Evolutionary conservation across 2,888 invertebrate genomes (phyloP).

Genomic region (Andricus quercusramuli): DNA sequence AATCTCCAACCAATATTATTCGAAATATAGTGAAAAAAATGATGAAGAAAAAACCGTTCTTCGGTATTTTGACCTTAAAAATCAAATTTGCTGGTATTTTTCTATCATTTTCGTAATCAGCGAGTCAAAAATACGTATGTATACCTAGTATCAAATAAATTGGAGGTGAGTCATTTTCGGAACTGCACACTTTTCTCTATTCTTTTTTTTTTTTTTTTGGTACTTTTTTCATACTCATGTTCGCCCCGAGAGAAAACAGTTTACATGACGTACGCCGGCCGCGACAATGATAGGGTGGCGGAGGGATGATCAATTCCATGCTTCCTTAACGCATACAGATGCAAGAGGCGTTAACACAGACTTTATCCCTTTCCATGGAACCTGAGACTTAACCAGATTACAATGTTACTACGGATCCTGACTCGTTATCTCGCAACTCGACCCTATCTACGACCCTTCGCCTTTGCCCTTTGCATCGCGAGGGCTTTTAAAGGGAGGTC

Average conservation of each 20-base stretch:
- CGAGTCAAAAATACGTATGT: too few relatives aligned
- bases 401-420: slow-evolving; percentile 41
- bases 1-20: too few relatives aligned
- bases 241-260: not conserved
- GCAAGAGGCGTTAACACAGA: slow-evolving; percentile 39
- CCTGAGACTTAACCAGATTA: slow-evolving; percentile 42
- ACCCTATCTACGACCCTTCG: slow-evolving; percentile 14
- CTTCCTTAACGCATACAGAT: slow-evolving; percentile 39
- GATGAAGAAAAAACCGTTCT: too few relatives aligned
- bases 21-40: too few relatives aligned
- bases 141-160: too few relatives aligned
- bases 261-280: not conserved
- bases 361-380: slow-evolving; percentile 30
- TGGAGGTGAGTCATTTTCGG: too few relatives aligned
- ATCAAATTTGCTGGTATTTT: too few relatives aligned
- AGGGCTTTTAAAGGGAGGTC: slow-evolving; percentile 13
- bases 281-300: not conserved
- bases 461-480: slow-evolving; percentile 36
- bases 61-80: too few relatives aligned
- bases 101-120: too few relatives aligned
- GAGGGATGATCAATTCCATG: slow-evolving; percentile 38
- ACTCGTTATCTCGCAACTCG: slow-evolving; percentile 39
- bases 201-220: not conserved
- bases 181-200: too few relatives aligned
- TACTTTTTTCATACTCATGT: slow-evolving; percentile 2